Percentiles rank a stretch among this genome's conserved stretches.
These are phyloP conservation scores for Tetranychus urticae DNA, from an alignment of 1,140 invertebrate genomes.

Conservation along the genomic window DNA sequence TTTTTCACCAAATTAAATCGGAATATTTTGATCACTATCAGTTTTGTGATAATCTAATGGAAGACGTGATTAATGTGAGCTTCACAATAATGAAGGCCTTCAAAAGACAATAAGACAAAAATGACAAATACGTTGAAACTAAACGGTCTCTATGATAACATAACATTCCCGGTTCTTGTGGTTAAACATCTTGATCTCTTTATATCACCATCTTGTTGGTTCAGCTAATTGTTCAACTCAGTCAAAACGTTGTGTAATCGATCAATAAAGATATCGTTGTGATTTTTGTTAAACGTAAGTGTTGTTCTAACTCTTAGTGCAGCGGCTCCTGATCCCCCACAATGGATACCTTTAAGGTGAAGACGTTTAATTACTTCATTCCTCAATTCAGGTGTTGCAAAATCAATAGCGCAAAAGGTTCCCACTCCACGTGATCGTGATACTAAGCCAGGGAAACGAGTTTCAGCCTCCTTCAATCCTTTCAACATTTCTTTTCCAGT, in stretches of 20 bases:
- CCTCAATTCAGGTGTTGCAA: constrained; percentile 33
- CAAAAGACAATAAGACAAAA: too few relatives aligned
- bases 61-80: too few relatives aligned
- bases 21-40: too few relatives aligned
- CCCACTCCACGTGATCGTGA: constrained; percentile 64
- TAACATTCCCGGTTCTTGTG: too few relatives aligned
- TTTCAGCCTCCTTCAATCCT: constrained; percentile 38
- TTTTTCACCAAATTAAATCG: too few relatives aligned
- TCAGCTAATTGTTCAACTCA: background rate
- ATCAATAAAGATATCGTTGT: constrained; percentile 77
- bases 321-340: constrained; percentile 58
- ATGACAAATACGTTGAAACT: too few relatives aligned
- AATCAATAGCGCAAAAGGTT: constrained; percentile 70
- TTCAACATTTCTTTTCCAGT: constrained; percentile 50
- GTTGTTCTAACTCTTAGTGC: constrained; percentile 69
- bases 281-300: constrained; percentile 60
- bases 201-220: background rate
- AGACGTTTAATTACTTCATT: constrained; percentile 52
- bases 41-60: too few relatives aligned
- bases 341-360: constrained; percentile 47
- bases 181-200: too few relatives aligned
- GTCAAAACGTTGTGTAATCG: constrained; percentile 43
- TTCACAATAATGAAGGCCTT: too few relatives aligned
- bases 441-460: constrained; percentile 43
- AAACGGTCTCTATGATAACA: too few relatives aligned